Base-by-base conservation (phyloP, 1,140 invertebrate species). In the Drosophila mauritiana region DNA sequence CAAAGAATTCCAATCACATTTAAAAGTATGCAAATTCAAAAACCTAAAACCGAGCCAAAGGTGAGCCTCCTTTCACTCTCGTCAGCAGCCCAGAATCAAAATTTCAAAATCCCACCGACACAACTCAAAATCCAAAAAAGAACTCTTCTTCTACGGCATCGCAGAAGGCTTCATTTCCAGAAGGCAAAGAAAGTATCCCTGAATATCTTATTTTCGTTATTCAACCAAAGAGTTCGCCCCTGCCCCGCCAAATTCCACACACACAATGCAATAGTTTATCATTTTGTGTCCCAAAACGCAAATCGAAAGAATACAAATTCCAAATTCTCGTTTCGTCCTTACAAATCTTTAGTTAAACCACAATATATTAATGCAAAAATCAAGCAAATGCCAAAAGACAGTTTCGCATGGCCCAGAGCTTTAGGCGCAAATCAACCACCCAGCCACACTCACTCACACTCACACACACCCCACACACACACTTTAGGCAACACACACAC, bases 251-350 rank as follows among this genome's bases (percentile, higher is more conserved):
- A 78, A 89, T 72, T 61, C 79, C 61, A 80, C 84, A 89, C 85
- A 89, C 85, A 73, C 84, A 84, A 89, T 89, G 84, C 84, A 89
- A 89, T 89, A 89, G 84, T 89, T 89, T 89, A 78, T 89, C 85
- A 89, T 89, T 89, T 89, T 90, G 84, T 89, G 84, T 89, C 82
- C 76, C 55, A 79, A 89, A 88, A 79, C 67, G 84, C 83, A 88
- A 84, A 90, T 90, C 84, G 75, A 83, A 83, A 57, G 15, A 83
- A 83, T 79, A 11, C 25, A 83, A 88, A 88, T 88, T 82, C 73
- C 31, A 86, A 86, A 83, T 77, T 80, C 36, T 10, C 45, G 80
- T 88, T 88, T 88, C 84, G 83, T 80, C 39, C 15, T 88, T 89
- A 89, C 56, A 49, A 58, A 53, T 89, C 56, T 83, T 88, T 77